phyloP scores from a whole-genome alignment of 2,888 invertebrate genomes.

The Ctena decussata region DNA sequence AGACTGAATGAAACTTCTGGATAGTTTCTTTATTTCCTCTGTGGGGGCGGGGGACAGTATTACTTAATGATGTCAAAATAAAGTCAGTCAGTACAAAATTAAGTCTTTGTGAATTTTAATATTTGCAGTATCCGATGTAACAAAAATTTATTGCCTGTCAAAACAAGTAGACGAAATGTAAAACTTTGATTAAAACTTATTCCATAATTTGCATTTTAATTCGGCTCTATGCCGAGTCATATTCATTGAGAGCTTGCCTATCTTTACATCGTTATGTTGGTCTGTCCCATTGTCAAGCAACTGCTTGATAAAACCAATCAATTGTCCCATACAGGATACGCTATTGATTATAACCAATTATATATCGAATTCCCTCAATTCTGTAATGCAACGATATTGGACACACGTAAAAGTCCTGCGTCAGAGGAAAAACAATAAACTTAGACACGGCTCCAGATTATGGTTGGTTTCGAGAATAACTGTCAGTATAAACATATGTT shows the following conservation, averaged over 20 bases:
- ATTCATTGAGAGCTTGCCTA: not conserved
- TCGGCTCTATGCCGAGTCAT: not conserved
- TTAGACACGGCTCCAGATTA: too few species aligned
- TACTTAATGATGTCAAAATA: too few species aligned
- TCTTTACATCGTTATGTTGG: not conserved
- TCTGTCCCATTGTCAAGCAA: not conserved
- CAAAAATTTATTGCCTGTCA: too few species aligned
- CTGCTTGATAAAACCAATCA: not conserved
- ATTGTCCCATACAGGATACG: not conserved
- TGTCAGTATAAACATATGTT: too few species aligned
- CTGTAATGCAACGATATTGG: not conserved
- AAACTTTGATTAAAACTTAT: not conserved
- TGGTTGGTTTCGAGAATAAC: too few species aligned
- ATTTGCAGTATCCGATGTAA: too few species aligned
- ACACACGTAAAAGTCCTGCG: not conserved
- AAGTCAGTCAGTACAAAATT: too few species aligned
- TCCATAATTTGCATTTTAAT: not conserved
- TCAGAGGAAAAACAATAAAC: not conserved
- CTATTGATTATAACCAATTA: conserved; percentile 3
- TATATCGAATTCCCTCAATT: not conserved
- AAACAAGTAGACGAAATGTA: too few species aligned
- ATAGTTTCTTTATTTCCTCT: too few species aligned
- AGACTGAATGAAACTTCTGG: too few species aligned
- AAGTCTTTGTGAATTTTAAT: too few species aligned
- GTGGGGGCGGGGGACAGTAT: too few species aligned